These are phyloP conservation scores for Candoia aspera DNA, from an alignment of 2,113 vertebrate species.

Conservation along the genomic window DNA sequence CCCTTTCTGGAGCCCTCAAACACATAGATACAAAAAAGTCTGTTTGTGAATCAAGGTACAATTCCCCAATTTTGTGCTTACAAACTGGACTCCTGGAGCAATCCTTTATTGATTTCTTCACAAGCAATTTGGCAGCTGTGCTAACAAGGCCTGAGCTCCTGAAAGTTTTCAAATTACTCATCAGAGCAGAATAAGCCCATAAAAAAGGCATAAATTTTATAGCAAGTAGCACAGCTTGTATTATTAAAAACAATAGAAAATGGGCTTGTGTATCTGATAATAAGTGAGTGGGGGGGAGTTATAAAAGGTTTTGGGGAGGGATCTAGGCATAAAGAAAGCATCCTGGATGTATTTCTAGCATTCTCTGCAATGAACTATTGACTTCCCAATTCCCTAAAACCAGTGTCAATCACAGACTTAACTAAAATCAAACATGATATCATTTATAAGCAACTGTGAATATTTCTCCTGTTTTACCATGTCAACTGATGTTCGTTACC, in stretches of 20 bases:
- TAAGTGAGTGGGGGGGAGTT: neutral
- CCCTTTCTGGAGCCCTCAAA: slow-evolving; percentile 8
- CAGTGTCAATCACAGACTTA: neutral
- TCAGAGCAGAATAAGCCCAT: slow-evolving; percentile 7
- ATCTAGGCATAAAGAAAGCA: neutral
- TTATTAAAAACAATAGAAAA: slow-evolving; percentile 7
- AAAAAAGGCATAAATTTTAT: slow-evolving; percentile 23
- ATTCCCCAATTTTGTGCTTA: slow-evolving; percentile 19
- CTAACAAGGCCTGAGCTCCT: slow-evolving; percentile 10
- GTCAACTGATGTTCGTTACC: neutral
- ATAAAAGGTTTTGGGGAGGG: neutral
- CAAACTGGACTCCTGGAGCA: slow-evolving; percentile 29
- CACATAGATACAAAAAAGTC: slow-evolving; percentile 1
- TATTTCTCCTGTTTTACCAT: neutral
- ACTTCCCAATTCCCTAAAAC: neutral
- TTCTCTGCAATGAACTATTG: neutral
- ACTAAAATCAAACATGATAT: neutral
- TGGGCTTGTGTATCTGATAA: neutral
- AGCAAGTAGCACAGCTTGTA: slow-evolving; percentile 5
- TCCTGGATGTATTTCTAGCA: neutral
- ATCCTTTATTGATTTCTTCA: slow-evolving; percentile 27
- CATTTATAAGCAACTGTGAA: neutral
- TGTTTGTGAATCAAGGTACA: neutral
- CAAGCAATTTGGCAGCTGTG: slow-evolving; percentile 29
- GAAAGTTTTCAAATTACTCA: slow-evolving; percentile 12